Percentiles rank a stretch among this genome's conserved stretches.
These are phyloP conservation scores for Apamea sordens DNA, from an alignment of 2,888 invertebrate genomes.

Conservation along the genomic window DNA sequence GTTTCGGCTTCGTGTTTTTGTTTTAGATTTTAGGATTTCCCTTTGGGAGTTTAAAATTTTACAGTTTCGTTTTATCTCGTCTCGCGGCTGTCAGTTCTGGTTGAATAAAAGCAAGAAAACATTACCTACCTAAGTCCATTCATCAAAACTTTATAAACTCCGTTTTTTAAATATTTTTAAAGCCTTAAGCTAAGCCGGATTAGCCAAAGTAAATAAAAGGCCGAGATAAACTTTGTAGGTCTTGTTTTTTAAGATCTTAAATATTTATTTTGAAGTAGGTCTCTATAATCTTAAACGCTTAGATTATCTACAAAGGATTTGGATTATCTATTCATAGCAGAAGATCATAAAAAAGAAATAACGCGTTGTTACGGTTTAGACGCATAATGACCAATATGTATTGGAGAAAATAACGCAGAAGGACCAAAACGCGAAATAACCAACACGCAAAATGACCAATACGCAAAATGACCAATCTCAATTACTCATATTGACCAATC, in stretches of 20 bases:
- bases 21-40: slow-evolving; percentile 43
- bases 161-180: slow-evolving; percentile 24
- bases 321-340: not conserved
- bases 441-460: too few species aligned
- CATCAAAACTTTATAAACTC: slow-evolving; percentile 34
- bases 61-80: slow-evolving; percentile 32
- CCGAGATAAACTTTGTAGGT: not conserved
- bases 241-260: slow-evolving; percentile 14
- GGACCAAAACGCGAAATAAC: too few species aligned
- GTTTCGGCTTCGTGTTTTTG: slow-evolving; percentile 35
- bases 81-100: slow-evolving; percentile 18
- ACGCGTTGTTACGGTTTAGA: not conserved
- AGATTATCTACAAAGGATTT: not conserved
- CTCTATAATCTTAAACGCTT: not conserved
- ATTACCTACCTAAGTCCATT: slow-evolving; percentile 9
- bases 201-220: slow-evolving; percentile 17
- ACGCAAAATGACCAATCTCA: too few species aligned
- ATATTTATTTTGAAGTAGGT: not conserved
- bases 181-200: slow-evolving; percentile 25
- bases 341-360: not conserved
- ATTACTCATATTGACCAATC: too few species aligned
- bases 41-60: slow-evolving; percentile 34
- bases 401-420: too few species aligned
- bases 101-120: slow-evolving; percentile 35
- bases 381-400: too few species aligned